Evolutionary conservation across 2,888 invertebrate species (phyloP).

Genomic region (Kryphioiulus occultus): DNA sequence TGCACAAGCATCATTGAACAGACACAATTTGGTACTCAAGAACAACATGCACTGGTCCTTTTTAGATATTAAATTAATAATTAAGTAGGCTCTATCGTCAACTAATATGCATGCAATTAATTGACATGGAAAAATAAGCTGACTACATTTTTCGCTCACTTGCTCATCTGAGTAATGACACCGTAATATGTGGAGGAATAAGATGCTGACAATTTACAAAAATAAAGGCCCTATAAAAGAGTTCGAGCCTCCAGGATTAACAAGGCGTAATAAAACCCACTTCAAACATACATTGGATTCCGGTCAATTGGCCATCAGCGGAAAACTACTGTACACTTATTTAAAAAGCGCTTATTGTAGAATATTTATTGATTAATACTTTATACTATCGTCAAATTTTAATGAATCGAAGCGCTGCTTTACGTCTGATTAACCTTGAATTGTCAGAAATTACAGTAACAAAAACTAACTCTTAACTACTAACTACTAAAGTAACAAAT

Average conservation of each 20-base stretch:
- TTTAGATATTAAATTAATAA: neutral
- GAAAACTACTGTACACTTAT: too few species aligned
- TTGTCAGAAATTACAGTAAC: too few species aligned
- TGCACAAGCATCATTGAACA: neutral
- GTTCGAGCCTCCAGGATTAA: neutral
- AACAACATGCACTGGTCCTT: neutral
- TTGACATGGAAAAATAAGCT: neutral
- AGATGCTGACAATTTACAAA: neutral
- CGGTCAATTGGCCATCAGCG: too few species aligned
- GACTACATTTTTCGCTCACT: neutral
- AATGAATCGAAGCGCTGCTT: too few species aligned
- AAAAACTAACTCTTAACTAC: too few species aligned
- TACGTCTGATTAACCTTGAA: too few species aligned
- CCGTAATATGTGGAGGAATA: neutral
- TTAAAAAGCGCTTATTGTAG: too few species aligned
- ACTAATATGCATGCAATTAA: neutral
- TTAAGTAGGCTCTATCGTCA: neutral
- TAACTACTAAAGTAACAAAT: too few species aligned
- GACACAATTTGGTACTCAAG: neutral
- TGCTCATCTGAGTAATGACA: constrained; percentile 24
- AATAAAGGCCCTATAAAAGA: neutral
- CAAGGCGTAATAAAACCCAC: neutral
- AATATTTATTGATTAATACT: too few species aligned
- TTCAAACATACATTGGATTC: too few species aligned
- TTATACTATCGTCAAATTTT: too few species aligned